phyloP scores from a whole-genome alignment of 2,113 vertebrate genomes.

The Malurus elegans region DNA sequence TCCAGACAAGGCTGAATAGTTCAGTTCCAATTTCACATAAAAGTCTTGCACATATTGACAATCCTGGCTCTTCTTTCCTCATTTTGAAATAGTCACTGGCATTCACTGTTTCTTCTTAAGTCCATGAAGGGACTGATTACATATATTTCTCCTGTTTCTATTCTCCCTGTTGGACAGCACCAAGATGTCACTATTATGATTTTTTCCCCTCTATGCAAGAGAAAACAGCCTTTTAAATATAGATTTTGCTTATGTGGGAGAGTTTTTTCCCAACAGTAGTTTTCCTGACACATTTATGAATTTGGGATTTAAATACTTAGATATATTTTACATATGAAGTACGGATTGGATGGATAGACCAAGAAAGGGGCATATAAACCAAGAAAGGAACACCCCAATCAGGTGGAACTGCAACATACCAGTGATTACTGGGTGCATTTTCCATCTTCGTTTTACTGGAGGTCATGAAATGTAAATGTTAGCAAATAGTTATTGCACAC shows the following conservation, averaged over 20 bases:
- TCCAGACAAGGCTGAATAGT: background rate
- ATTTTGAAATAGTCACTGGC: background rate
- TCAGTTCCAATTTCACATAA: background rate
- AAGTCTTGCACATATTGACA: background rate
- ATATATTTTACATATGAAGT: background rate
- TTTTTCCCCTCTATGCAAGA: background rate
- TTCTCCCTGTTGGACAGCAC: background rate
- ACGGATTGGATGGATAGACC: background rate
- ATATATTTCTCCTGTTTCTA: background rate
- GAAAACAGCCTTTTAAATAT: background rate
- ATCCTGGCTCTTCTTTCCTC: background rate
- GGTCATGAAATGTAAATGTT: background rate
- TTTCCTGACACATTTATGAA: background rate
- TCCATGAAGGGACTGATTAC: background rate
- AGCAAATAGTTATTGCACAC: background rate
- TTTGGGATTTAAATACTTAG: background rate
- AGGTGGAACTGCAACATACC: background rate
- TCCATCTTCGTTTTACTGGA: background rate
- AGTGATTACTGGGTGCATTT: background rate
- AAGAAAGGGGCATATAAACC: background rate
- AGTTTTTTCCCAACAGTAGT: background rate
- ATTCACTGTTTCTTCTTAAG: background rate
- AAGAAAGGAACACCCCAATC: background rate
- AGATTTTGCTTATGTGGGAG: background rate
- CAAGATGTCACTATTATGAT: background rate